Conservation (phyloP, 2,888 invertebrate species). For the Caenorhabditis parvicauda region DNA sequence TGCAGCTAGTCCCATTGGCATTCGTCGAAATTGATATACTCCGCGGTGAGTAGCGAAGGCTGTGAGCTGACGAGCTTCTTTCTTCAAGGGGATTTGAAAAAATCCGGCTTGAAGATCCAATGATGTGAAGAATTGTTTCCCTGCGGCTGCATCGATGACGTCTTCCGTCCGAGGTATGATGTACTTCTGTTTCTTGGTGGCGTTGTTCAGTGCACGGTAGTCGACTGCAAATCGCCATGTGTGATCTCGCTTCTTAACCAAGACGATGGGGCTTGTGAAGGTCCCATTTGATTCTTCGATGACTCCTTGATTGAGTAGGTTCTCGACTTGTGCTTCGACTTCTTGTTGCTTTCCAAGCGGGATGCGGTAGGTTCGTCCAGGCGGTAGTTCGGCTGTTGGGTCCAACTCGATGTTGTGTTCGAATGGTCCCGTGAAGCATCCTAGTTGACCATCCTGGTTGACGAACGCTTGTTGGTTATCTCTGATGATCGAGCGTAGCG, state of each 20-base stretch:
- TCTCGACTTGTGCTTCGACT: conserved; percentile 7
- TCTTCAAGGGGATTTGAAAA: conserved; percentile 12
- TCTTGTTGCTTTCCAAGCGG: conserved; percentile 9
- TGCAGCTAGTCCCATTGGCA: conserved; percentile 20
- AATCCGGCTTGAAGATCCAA: conserved; percentile 20
- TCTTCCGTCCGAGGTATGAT: conserved; percentile 9
- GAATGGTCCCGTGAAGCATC: conserved; percentile 12
- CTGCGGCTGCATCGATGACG: conserved; percentile 9
- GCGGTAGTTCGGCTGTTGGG: not conserved
- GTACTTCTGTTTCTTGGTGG: conserved; percentile 7
- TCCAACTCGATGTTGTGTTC: conserved; percentile 10
- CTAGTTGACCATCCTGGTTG: conserved; percentile 11
- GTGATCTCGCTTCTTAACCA: conserved; percentile 15
- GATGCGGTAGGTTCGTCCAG: not conserved
- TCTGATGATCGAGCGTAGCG: not conserved
- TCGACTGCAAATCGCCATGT: conserved; percentile 19
- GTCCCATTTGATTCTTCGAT: conserved; percentile 6
- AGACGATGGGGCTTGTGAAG: conserved; percentile 11
- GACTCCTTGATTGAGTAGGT: conserved; percentile 9
- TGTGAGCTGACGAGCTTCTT: conserved; percentile 4
- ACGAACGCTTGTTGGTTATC: conserved; percentile 11
- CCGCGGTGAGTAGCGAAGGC: conserved; percentile 18
- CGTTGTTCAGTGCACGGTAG: conserved; percentile 14
- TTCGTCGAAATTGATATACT: conserved; percentile 5
- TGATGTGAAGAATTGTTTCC: conserved; percentile 6